phyloP scores from a whole-genome alignment of 30 jellyfish, hydroid and myxozoan species.

The Cassiopea andromeda region DNA sequence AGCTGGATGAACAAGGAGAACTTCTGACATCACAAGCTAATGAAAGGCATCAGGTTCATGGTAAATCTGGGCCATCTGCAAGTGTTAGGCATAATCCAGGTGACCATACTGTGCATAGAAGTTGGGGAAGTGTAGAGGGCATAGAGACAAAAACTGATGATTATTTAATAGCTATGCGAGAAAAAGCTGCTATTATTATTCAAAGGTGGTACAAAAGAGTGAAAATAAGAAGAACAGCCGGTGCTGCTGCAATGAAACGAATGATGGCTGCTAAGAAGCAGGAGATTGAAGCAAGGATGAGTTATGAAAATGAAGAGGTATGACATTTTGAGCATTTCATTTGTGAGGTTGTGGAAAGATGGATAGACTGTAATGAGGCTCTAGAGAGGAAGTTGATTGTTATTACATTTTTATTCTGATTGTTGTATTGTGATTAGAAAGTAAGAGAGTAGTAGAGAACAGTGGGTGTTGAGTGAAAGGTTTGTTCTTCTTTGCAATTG shows the following conservation, averaged over 20 bases:
- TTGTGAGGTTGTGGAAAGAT: background rate
- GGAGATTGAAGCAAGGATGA: constrained; percentile 80
- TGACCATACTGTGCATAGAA: constrained; percentile 40
- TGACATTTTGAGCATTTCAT: background rate
- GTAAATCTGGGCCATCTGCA: background rate
- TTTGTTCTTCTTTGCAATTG: no score
- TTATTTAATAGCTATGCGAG: constrained; percentile 61
- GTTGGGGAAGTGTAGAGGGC: constrained; percentile 80
- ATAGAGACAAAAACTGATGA: constrained; percentile 72
- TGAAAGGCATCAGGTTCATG: background rate
- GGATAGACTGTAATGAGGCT: background rate
- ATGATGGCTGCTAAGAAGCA: constrained; percentile 82
- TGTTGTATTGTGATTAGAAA: no score
- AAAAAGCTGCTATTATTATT: constrained; percentile 82
- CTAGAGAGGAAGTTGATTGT: no score
- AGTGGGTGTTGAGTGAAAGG: no score
- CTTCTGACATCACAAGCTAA: constrained; percentile 4
- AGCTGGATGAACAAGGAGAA: constrained; percentile 1
- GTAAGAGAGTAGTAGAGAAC: no score
- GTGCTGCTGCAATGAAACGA: constrained; percentile 88
- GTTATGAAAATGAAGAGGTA: constrained; percentile 76
- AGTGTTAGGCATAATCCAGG: background rate
- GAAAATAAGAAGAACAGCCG: constrained; percentile 77
- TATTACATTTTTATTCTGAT: no score
- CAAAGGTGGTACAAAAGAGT: constrained; percentile 87